These are phyloP conservation scores for Scarus forsteni DNA, from an alignment of 2,797 vertebrate species.

Conservation along the genomic window DNA sequence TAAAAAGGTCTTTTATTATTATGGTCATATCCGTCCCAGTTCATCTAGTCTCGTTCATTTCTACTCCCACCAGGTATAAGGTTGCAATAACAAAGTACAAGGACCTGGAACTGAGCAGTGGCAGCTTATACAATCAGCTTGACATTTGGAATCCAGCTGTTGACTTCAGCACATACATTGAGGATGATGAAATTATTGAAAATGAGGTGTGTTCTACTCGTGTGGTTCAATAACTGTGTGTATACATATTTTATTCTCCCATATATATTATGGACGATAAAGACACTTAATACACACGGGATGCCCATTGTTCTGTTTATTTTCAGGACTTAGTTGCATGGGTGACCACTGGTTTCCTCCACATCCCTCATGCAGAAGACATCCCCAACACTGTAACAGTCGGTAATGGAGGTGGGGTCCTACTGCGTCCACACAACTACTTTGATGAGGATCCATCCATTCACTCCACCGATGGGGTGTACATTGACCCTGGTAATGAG, in stretches of 20 bases:
- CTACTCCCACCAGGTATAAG: slow-evolving; percentile 85
- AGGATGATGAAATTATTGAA: slow-evolving; percentile 89
- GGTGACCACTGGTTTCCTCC: slow-evolving; percentile 78
- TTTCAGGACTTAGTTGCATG: slow-evolving; percentile 91
- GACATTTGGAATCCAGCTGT: slow-evolving; percentile 90
- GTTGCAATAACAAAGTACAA: slow-evolving; percentile 91
- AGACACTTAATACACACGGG: neutral
- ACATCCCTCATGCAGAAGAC: slow-evolving; percentile 92
- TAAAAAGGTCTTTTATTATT: neutral
- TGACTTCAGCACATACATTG: slow-evolving; percentile 87
- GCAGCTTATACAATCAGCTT: slow-evolving; percentile 90
- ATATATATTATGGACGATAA: neutral
- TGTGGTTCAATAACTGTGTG: no score
- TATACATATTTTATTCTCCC: neutral
- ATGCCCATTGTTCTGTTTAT: no score
- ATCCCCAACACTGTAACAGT: slow-evolving; percentile 92
- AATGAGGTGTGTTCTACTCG: slow-evolving; percentile 83
- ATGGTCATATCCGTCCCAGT: neutral
- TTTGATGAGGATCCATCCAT: slow-evolving; percentile 90
- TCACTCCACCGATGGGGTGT: slow-evolving; percentile 83
- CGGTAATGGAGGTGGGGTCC: slow-evolving; percentile 90
- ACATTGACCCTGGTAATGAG: slow-evolving; percentile 70
- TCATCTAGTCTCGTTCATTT: neutral
- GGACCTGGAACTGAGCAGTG: slow-evolving; percentile 88
- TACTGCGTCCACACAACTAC: slow-evolving; percentile 94